Base-by-base conservation (phyloP, 2,888 invertebrate genomes). In the Xanthorhoe designata region DNA sequence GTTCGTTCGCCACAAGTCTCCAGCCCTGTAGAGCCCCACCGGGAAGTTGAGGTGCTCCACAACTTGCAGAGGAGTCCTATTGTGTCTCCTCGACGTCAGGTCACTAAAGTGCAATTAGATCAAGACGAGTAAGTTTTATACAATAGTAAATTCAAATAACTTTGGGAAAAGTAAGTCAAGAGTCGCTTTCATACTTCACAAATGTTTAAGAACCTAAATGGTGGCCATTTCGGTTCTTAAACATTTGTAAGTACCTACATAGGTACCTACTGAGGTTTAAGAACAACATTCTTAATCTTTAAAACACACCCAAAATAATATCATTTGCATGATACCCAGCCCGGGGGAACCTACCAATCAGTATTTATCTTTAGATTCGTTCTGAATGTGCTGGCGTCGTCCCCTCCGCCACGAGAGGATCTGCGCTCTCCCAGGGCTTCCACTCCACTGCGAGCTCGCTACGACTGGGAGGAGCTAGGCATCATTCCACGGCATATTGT, bases 11-110 rank as follows among this genome's bases (percentile, higher is more conserved):
- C 92, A 4, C 90, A 92, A 69, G 80, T 88, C 1, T 87, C 88
- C 0, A 92, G 94, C 79, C 94, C 95, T 4, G 93, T 93, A 17
- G 94, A 94, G 56, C 84, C 86, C 17, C 96, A 96, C 73, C 95
- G 95, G 71, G 94, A 95, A 82, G 95, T 96, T 32, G 96, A 96
- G 80, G 94, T 96, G 8, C 85, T 96, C 38, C 96, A 96, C 76
- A 96, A 96, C 78, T 85, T 96, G 55, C 95, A 96, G 70, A 86
- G 96, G 59, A 96, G 96, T 84, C 96, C 96, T 0, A 86, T 80
- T 0, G 82, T 90, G 5, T 95, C 95, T 0, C 95, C 95, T 0
- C 87, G 93, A n/a, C 82, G 91, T 49, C 88, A 93, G n/a, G 85
- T 87, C 64, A 88, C 90, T 5, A 79, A 84, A 24, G 76, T 93